Conservation (phyloP, 2,888 invertebrate species). For the Desoria tigrina region DNA sequence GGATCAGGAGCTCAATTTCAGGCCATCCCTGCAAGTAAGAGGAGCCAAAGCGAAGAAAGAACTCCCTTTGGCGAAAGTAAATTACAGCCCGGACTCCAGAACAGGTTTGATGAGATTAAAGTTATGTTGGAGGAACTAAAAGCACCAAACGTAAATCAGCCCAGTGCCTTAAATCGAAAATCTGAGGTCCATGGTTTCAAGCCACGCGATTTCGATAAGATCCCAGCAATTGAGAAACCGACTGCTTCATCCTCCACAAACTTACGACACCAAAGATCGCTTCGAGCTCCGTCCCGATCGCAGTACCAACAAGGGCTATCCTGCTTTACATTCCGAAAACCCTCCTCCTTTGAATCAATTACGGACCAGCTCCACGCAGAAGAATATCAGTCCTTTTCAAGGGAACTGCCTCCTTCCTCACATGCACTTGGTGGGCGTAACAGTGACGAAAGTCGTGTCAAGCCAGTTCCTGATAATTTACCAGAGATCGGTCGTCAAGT, state of each 20-base stretch:
- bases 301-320: constrained; percentile 50
- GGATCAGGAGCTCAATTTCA: not conserved
- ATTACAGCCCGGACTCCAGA: constrained; percentile 34
- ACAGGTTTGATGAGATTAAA: constrained; percentile 50
- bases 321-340: constrained; percentile 52
- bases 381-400: constrained; percentile 13
- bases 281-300: constrained; percentile 47
- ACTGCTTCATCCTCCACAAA: constrained; percentile 4
- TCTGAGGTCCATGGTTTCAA: not conserved
- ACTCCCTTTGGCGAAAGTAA: constrained; percentile 10
- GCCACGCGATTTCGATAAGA: not conserved
- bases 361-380: constrained; percentile 43
- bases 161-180: not conserved
- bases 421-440: not conserved
- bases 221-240: not conserved
- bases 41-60: constrained; percentile 1
- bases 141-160: constrained; percentile 27
- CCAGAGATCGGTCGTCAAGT: not conserved
- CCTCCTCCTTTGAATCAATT: constrained; percentile 50
- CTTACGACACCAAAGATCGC: constrained; percentile 50
- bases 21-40: not conserved
- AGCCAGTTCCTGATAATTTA: not conserved
- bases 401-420: not conserved
- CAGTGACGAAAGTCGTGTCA: not conserved
- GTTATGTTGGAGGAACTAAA: constrained; percentile 48